These are phyloP conservation scores for Akabosia matsudoensis DNA, from an alignment of 1,140 invertebrate genomes.

Conservation along the genomic window DNA sequence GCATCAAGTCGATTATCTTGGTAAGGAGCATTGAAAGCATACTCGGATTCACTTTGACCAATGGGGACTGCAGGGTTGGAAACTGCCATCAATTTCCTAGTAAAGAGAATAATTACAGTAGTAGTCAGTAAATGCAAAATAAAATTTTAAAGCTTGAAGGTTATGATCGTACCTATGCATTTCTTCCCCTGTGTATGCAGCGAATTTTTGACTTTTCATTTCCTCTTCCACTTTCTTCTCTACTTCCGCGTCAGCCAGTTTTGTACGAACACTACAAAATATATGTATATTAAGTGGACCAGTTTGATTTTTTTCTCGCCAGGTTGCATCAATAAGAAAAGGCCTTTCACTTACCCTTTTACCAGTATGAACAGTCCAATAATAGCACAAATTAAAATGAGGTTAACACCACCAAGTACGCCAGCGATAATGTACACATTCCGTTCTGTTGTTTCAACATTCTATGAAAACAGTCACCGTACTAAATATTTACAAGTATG, in stretches of 20 bases:
- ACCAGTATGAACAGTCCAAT: not conserved
- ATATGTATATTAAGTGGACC: not conserved
- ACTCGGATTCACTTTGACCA: not conserved
- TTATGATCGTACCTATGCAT: slow-evolving; percentile 1
- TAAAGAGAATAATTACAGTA: not conserved
- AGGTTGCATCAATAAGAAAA: too few relatives aligned
- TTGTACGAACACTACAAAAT: not conserved
- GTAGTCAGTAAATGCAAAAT: not conserved
- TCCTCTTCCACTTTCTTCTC: not conserved
- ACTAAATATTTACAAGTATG: too few relatives aligned
- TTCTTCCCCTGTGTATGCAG: slow-evolving; percentile 23
- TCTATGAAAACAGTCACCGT: not conserved
- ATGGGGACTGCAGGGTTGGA: not conserved
- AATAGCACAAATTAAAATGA: not conserved
- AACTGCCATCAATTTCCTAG: not conserved
- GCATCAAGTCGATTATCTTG: not conserved
- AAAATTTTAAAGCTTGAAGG: not conserved
- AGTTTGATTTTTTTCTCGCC: too few relatives aligned
- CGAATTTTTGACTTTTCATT: slow-evolving; percentile 2
- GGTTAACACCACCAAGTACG: slow-evolving; percentile 5
- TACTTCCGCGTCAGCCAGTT: not conserved
- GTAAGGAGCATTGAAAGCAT: slow-evolving; percentile 14
- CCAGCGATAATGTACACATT: slow-evolving; percentile 21
- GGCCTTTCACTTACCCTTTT: not conserved
- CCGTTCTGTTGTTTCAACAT: not conserved